Base-by-base conservation (phyloP, 2,888 invertebrate species). In the Tenthredo scrophulariae region DNA sequence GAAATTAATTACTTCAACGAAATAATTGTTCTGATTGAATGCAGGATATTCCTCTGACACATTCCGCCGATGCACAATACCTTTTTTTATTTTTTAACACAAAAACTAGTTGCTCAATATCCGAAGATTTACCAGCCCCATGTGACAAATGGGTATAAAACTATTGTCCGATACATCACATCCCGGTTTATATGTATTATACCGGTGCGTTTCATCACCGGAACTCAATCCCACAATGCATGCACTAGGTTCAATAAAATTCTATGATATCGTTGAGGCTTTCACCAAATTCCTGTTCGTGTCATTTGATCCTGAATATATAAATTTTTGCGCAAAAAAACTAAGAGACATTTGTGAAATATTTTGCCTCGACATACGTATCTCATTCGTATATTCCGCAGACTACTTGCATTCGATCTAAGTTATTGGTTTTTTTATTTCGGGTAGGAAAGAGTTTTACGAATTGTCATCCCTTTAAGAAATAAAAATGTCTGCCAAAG, bases 51-150 rank as follows among this genome's bases (percentile, higher is more conserved):
- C 13, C 26, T 5, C 26, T 70, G 33, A 15, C n/a, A 70, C 70
- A 70, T 70, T 26, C 62, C 62, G 26, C 26, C 26, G 3, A 10
- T 54, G 54, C 10, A 62, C 62, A 62, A 62, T 62, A 26, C 54
- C 54, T n/a, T 7, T 70, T 46, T 46, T 15, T 3, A 1, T 46
- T 46, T 46, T 33, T 2, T 15, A 67, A 26, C 33, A 70, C 37
- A 70, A 74, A 74, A 74, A 74, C 72, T 9, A 22, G 72, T 74
- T 74, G 43, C 72, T 43, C 72, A 74, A 74, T 74, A 74, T 74
- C 72, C 72, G 72, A 74, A 74, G 72, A 74, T 70, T 70, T 70
- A 70, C 33, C 37, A 70, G 33, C 9, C 37, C 72, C 15, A 43
- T 22, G 72, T 3, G 72, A 43, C n/a, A 74, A 72, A 72, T 40